Evolutionary conservation across 1,140 invertebrate species (phyloP), one percentile per base, ranked within the genome.

Genomic region (Cecropterus lyciades): DNA sequence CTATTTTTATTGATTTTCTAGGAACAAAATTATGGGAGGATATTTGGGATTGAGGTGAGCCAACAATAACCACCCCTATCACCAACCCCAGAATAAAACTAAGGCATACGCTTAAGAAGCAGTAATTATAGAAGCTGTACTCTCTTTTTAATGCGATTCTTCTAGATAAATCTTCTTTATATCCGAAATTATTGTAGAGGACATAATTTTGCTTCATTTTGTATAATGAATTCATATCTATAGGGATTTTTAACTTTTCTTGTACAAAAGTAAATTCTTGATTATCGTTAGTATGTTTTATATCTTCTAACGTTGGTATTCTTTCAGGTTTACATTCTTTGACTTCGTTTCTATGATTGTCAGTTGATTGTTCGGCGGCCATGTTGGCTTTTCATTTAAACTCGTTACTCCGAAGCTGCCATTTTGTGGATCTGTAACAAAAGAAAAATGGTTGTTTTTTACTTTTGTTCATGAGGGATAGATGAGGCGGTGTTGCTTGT

Each of bases 61-160:
- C 76, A 49, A 88, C 79, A 51, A 88, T 70, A 1, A 80, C 68
- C 11, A 84, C 73, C 20, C 85, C 85, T 57, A 88, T 86, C 5
- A 82, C 67, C 59, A 86, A 72, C 17, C 84, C 84, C 27, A 86
- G 52, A 16, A 82, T 69, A 72, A 86, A 86, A 72, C 82, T 84
- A 42, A 84, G 48, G 9, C 75, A 80, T 1, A 86, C 80, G 55
- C 84, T 86, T 17, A 83, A 33, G 30, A 84, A 75, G 55, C 81
- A 86, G 24, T 84, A 81, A 53, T 84, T 89, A 69, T 85, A 88
- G 48, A 81, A 77, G 14, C 76, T 77, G 63, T 80, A 82, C 60
- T 85, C 80, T 65, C 73, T 83, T 67, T 80, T 85, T 7, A 80
- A 33, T 6, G 71, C 42, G 8, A 69, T 72, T 71, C 77, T 79